Conservation (phyloP, 1,140 invertebrate species). For the Monomorium pharaonis region DNA sequence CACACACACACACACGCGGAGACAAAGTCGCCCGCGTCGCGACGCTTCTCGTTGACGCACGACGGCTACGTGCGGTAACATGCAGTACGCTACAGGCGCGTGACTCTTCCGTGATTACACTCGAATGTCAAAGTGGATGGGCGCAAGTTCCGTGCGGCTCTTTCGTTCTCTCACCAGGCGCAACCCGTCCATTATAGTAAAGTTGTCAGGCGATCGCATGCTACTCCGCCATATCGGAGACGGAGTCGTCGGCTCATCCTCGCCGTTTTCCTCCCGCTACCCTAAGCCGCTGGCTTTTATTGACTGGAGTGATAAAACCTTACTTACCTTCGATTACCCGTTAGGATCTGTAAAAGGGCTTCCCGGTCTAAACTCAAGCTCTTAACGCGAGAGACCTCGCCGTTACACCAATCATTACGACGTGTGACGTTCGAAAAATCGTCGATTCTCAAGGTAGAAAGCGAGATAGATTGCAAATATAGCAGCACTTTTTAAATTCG, state of each 20-base stretch:
- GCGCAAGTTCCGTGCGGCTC: slow-evolving; percentile 26
- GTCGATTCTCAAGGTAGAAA: background rate
- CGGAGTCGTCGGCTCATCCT: slow-evolving; percentile 38
- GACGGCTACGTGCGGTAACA: background rate
- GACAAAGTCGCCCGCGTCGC: background rate
- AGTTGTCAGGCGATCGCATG: slow-evolving; percentile 70
- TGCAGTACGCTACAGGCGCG: background rate
- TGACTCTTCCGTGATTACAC: slow-evolving; percentile 54
- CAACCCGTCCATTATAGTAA: slow-evolving; percentile 64
- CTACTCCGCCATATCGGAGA: slow-evolving; percentile 10
- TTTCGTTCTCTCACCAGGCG: background rate
- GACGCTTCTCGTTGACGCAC: background rate
- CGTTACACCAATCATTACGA: background rate
- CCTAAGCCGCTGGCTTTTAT: slow-evolving; percentile 17
- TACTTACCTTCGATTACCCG: slow-evolving; percentile 24
- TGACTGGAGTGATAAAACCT: slow-evolving; percentile 35
- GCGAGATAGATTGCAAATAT: background rate
- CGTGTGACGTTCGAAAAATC: background rate
- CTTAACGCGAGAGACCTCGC: background rate
- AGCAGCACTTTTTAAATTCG: background rate
- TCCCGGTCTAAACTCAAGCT: background rate
- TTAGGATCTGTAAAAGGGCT: slow-evolving; percentile 19
- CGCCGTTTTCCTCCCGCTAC: slow-evolving; percentile 7
- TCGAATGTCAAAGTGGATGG: slow-evolving; percentile 67
- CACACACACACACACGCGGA: too few species aligned